Conservation (phyloP, 2,888 invertebrate genomes). For the Tetranychus piercei region DNA sequence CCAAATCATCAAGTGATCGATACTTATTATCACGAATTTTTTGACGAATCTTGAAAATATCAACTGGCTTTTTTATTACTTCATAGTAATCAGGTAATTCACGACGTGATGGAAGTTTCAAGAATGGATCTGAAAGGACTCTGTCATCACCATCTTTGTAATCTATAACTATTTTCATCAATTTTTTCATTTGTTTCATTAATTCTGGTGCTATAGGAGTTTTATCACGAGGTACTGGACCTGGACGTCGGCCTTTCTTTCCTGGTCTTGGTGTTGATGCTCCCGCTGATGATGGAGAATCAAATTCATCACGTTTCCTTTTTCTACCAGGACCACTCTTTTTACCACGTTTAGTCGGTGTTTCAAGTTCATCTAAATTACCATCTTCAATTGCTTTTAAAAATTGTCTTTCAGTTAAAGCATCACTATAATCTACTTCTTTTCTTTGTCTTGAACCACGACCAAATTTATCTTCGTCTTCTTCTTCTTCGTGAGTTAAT, state of each 20-base stretch:
- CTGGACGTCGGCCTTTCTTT: neutral
- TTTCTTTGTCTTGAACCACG: slow-evolving; percentile 80
- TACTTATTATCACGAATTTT: slow-evolving; percentile 44
- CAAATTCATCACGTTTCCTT: slow-evolving; percentile 32
- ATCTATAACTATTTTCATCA: slow-evolving; percentile 70
- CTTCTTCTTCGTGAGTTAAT: slow-evolving; percentile 39
- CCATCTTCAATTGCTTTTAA: slow-evolving; percentile 47
- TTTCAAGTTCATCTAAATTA: slow-evolving; percentile 35
- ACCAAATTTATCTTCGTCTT: slow-evolving; percentile 53
- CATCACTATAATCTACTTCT: slow-evolving; percentile 93
- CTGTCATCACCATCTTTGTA: slow-evolving; percentile 71
- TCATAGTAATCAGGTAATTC: slow-evolving; percentile 93
- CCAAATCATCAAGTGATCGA: slow-evolving; percentile 38
- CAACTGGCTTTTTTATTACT: slow-evolving; percentile 81
- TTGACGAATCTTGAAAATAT: slow-evolving; percentile 83
- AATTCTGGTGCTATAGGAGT: slow-evolving; percentile 33
- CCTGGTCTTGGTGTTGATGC: neutral
- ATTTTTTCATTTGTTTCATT: slow-evolving; percentile 60
- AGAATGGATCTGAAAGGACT: slow-evolving; percentile 76
- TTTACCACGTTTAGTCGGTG: slow-evolving; percentile 24
- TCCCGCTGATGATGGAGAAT: slow-evolving; percentile 31
- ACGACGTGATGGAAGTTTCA: slow-evolving; percentile 78
- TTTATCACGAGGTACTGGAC: neutral
- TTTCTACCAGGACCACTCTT: slow-evolving; percentile 15
- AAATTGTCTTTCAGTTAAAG: slow-evolving; percentile 94